phyloP scores from a whole-genome alignment of 2,113 vertebrate genomes.

The Poecile atricapillus region DNA sequence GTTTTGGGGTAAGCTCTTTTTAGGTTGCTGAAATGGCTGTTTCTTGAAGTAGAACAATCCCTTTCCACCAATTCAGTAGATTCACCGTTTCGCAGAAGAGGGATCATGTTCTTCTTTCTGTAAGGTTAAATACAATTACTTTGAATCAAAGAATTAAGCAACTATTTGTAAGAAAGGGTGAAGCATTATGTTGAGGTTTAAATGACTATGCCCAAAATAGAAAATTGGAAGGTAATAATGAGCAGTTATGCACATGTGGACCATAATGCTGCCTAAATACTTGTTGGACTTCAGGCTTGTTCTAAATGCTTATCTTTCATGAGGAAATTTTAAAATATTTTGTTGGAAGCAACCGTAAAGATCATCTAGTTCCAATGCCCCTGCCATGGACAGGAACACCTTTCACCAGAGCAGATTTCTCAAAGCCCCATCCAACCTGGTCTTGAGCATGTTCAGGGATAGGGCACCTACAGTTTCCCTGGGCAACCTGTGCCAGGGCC shows the following conservation, averaged over 20 bases:
- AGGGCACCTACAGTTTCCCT: background rate
- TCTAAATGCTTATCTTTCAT: background rate
- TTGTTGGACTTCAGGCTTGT: background rate
- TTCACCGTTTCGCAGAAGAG: background rate
- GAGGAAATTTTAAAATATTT: background rate
- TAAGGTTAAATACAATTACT: background rate
- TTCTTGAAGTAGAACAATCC: background rate
- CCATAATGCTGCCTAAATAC: background rate
- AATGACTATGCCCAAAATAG: background rate
- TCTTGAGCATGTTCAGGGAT: rapidly evolving
- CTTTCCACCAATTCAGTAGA: background rate
- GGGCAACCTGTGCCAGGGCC: background rate
- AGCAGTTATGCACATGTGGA: background rate
- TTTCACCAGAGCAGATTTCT: background rate
- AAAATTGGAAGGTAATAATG: background rate
- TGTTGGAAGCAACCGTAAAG: background rate
- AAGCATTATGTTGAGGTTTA: background rate
- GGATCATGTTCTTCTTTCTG: background rate
- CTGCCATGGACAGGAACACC: background rate
- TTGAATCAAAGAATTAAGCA: background rate
- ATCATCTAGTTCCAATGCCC: background rate
- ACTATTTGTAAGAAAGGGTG: background rate
- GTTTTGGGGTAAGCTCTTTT: background rate
- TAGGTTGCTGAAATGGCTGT: background rate
- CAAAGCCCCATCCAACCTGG: background rate